Evolutionary conservation across 2,888 invertebrate genomes (phyloP).

Genomic region (Apantesis nais): DNA sequence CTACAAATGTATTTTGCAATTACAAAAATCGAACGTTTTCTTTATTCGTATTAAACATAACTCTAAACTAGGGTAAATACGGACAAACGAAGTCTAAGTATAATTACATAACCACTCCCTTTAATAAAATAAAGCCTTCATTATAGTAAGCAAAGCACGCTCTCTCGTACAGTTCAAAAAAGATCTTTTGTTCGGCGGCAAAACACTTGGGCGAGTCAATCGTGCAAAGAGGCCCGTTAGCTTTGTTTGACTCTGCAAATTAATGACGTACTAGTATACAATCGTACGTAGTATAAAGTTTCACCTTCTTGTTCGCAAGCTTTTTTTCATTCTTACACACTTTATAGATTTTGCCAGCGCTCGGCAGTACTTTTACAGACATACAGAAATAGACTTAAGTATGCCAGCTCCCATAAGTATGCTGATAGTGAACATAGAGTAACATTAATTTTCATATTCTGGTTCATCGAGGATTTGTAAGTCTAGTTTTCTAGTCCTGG

Average conservation of each 20-base stretch:
- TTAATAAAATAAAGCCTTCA: slow-evolving; percentile 77
- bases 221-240: slow-evolving; percentile 62
- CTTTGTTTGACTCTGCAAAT: slow-evolving; percentile 78
- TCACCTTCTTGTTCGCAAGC: slow-evolving; percentile 58
- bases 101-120: slow-evolving; percentile 50
- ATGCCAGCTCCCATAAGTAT: background rate
- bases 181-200: slow-evolving; percentile 77
- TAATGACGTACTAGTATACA: slow-evolving; percentile 70
- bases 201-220: slow-evolving; percentile 82
- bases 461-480: background rate
- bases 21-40: background rate
- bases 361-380: slow-evolving; percentile 8
- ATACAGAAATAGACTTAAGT: background rate
- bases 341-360: slow-evolving; percentile 13
- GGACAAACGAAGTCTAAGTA: slow-evolving; percentile 37
- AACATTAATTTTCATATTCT: background rate
- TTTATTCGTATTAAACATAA: background rate
- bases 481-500: background rate
- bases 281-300: slow-evolving; percentile 64
- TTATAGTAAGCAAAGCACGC: slow-evolving; percentile 78
- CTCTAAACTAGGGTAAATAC: background rate
- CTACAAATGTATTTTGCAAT: background rate
- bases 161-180: slow-evolving; percentile 68
- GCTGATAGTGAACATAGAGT: no score
- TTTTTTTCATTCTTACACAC: slow-evolving; percentile 34